phyloP scores from a whole-genome alignment of 2,797 vertebrate species.

The Eospalax fontanierii region DNA sequence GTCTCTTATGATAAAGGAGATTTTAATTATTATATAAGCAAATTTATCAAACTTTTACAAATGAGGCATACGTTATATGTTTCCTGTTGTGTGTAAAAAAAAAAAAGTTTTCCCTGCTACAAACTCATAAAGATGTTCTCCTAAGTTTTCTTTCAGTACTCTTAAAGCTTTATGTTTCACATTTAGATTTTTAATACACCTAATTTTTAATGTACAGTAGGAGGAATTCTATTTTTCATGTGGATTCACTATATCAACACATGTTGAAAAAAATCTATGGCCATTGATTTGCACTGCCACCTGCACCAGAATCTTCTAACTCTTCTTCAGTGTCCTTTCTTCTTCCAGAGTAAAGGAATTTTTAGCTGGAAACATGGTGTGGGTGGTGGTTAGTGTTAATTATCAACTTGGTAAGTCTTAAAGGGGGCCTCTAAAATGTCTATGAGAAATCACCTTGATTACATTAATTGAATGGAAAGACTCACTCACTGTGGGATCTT shows the following conservation, averaged over 20 bases:
- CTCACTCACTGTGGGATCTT: too few relatives aligned
- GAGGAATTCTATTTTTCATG: too few relatives aligned
- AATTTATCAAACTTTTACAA: conserved; percentile 25
- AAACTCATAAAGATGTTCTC: neutral
- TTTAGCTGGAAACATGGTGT: neutral
- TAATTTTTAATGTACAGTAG: neutral
- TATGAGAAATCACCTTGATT: too few relatives aligned
- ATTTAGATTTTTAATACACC: neutral
- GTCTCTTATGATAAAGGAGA: neutral
- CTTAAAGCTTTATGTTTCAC: neutral
- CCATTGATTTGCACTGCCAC: neutral
- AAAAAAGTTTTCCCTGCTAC: neutral
- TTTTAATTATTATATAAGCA: conserved; percentile 16
- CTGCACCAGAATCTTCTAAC: neutral
- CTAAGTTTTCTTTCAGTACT: neutral
- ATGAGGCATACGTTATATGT: neutral
- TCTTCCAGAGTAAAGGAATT: neutral
- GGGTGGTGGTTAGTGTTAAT: too few relatives aligned
- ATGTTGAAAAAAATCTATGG: too few relatives aligned
- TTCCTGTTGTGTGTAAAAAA: neutral
- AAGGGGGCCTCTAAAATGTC: too few relatives aligned
- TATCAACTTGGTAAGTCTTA: too few relatives aligned
- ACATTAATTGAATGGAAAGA: too few relatives aligned
- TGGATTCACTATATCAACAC: too few relatives aligned
- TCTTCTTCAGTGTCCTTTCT: neutral